These are phyloP conservation scores for Gymnobelideus leadbeateri DNA, from an alignment of 2,113 vertebrate species.

Conservation along the genomic window DNA sequence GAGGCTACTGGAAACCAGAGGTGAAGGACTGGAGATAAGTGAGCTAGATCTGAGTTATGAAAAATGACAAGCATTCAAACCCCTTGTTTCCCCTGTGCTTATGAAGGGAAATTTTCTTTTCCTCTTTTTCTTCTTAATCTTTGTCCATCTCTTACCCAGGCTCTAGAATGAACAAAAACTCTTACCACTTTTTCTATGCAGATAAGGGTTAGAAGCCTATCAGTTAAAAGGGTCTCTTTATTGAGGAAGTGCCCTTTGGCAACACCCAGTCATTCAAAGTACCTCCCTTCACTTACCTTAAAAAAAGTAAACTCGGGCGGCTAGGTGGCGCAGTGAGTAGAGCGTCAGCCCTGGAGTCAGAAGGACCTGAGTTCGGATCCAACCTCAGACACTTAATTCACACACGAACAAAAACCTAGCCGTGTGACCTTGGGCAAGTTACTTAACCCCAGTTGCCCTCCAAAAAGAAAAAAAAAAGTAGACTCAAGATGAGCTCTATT, in stretches of 20 bases:
- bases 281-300: background rate
- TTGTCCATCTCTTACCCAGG: conserved; percentile 1
- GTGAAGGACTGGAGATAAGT: background rate
- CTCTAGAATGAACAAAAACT: background rate
- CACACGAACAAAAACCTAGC: too few relatives aligned
- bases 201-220: background rate
- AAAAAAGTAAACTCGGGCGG: too few relatives aligned
- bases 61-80: background rate
- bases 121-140: background rate
- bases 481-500: background rate
- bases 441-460: too few relatives aligned
- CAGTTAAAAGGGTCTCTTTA: background rate
- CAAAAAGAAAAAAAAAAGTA: too few relatives aligned
- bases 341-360: too few relatives aligned
- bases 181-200: background rate
- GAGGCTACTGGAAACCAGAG: background rate
- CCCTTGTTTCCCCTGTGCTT: background rate
- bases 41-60: background rate
- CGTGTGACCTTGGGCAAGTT: too few relatives aligned
- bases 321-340: too few relatives aligned
- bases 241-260: conserved; percentile 9
- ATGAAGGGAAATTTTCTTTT: background rate
- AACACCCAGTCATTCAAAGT: background rate
- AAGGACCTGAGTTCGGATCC: too few relatives aligned
- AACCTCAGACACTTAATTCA: too few relatives aligned